Evolutionary conservation across 1,140 invertebrate species (phyloP).

Genomic region (Drosophila carrolli): DNA sequence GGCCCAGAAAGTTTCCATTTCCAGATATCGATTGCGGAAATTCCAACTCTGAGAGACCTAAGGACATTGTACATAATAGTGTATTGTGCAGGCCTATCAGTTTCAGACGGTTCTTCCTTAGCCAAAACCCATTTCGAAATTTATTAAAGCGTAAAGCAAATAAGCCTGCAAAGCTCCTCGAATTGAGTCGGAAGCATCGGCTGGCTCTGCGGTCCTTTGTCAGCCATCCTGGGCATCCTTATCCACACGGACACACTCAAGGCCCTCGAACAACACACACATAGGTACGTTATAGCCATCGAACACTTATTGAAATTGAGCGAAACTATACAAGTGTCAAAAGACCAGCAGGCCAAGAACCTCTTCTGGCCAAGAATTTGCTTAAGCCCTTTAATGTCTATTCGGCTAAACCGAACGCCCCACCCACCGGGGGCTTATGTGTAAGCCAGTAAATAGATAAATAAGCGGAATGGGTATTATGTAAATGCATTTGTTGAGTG

Average conservation of each 20-base stretch:
- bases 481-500: slow-evolving; percentile 61
- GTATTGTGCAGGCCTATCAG: slow-evolving; percentile 34
- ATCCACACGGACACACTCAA: slow-evolving; percentile 3
- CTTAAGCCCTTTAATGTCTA: slow-evolving; percentile 54
- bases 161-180: slow-evolving; percentile 30
- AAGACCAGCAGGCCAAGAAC: slow-evolving; percentile 41
- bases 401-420: slow-evolving; percentile 12
- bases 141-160: slow-evolving; percentile 56
- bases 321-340: slow-evolving; percentile 80
- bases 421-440: slow-evolving; percentile 20
- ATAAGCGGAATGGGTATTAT: slow-evolving; percentile 56
- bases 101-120: slow-evolving; percentile 20
- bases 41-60: neutral
- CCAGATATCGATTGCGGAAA: slow-evolving; percentile 25
- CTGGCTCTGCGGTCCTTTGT: slow-evolving; percentile 14
- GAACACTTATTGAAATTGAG: slow-evolving; percentile 74
- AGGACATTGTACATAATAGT: slow-evolving; percentile 5
- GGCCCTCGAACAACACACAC: slow-evolving; percentile 3
- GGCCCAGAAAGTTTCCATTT: no score
- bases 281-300: slow-evolving; percentile 12
- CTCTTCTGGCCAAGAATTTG: slow-evolving; percentile 52
- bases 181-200: slow-evolving; percentile 4
- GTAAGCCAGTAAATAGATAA: slow-evolving; percentile 58
- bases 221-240: slow-evolving; percentile 26
- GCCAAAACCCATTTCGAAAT: slow-evolving; percentile 40